Percentiles rank a stretch among this genome's conserved stretches.
Conservation (phyloP, 2,888 invertebrate species). For the Sympetrum striolatum region DNA sequence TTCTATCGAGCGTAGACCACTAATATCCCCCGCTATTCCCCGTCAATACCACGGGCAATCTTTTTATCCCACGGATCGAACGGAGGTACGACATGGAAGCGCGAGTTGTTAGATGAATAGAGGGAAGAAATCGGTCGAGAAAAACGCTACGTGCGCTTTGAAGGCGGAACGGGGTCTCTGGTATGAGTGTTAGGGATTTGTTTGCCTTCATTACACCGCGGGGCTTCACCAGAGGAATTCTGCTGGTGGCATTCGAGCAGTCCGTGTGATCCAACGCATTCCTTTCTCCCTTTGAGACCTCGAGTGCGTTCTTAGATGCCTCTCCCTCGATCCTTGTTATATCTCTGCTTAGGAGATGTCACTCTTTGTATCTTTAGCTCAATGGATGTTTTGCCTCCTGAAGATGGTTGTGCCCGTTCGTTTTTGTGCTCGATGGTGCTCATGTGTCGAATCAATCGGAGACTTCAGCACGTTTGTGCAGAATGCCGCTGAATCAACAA, state of each 20-base stretch:
- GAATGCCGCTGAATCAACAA: background rate
- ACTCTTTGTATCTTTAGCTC: background rate
- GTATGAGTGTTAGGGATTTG: background rate
- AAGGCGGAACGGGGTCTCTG: background rate
- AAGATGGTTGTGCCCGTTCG: background rate
- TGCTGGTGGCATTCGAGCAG: background rate
- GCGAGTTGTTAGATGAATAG: background rate
- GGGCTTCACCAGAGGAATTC: constrained; percentile 8
- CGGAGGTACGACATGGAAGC: background rate
- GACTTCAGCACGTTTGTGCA: background rate
- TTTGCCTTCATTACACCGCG: background rate
- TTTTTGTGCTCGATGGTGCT: background rate
- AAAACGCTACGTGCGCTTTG: background rate
- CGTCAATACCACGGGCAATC: background rate
- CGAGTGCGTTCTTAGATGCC: no score
- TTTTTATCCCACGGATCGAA: background rate
- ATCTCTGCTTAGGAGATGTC: background rate
- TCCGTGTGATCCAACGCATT: background rate
- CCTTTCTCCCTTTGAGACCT: background rate
- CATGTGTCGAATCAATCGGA: background rate
- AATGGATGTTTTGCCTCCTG: background rate
- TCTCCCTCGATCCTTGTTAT: background rate
- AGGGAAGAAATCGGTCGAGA: background rate
- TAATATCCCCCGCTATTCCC: background rate
- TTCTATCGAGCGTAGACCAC: background rate